phyloP scores from a whole-genome alignment of 2,797 vertebrate genomes.

The Pantherophis vulpinus region DNA sequence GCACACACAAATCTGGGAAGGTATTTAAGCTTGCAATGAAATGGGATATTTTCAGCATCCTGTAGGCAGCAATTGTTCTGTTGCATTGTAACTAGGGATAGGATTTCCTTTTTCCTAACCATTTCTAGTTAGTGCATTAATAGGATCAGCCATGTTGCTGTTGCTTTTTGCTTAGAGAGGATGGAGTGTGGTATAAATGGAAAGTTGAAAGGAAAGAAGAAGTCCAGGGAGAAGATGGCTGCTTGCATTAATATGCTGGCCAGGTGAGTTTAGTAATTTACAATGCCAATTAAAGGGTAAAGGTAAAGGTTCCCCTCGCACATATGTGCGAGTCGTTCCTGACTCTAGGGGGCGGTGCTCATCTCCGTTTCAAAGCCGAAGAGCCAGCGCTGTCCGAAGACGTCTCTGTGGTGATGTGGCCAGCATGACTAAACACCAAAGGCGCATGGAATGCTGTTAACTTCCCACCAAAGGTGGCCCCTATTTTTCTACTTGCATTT shows the following conservation, averaged over 20 bases:
- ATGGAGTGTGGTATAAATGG: not conserved
- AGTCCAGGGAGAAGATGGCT: not conserved
- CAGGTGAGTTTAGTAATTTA: not conserved
- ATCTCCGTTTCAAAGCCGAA: no score
- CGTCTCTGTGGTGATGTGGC: no score
- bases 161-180: not conserved
- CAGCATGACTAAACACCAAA: no score
- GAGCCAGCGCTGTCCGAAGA: no score
- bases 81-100: not conserved
- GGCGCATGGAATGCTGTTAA: no score
- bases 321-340: no score
- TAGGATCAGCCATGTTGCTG: not conserved
- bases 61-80: not conserved
- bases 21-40: not conserved
- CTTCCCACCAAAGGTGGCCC: no score
- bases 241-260: not conserved
- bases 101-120: not conserved
- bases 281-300: not conserved
- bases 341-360: no score
- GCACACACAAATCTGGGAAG: not conserved
- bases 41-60: not conserved
- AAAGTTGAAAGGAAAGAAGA: not conserved
- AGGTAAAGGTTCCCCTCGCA: no score
- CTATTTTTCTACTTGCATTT: no score
- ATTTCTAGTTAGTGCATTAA: not conserved